phyloP scores from a whole-genome alignment of 92 coral and sea anemone species.

The Umimayanthus chanpuru region DNA sequence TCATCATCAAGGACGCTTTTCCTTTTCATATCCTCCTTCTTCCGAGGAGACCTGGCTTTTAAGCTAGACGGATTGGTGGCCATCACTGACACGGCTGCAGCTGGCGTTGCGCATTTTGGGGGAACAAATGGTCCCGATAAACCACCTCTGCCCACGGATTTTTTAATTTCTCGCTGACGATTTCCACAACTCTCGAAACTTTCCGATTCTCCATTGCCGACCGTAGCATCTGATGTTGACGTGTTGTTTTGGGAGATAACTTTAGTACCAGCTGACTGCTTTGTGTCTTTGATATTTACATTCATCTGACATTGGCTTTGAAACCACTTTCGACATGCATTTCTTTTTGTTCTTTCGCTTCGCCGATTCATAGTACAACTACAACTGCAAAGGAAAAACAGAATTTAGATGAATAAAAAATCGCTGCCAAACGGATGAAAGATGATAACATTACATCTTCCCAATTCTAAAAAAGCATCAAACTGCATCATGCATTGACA shows the following conservation, averaged over 20 bases:
- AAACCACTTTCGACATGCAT: constrained; percentile 25
- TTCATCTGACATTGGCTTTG: constrained; percentile 20
- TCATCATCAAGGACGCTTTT: constrained; percentile 47
- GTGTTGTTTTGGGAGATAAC: neutral
- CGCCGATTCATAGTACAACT: constrained; percentile 39
- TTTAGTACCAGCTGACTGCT: constrained; percentile 33
- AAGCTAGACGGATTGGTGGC: constrained; percentile 35
- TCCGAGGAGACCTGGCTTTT: constrained; percentile 55
- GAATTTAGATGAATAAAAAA: neutral
- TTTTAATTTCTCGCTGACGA: constrained; percentile 4
- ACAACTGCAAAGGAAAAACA: constrained; percentile 26
- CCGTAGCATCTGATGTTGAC: neutral
- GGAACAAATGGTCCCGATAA: constrained; percentile 61
- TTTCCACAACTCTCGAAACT: constrained; percentile 24
- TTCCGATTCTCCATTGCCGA: constrained; percentile 39
- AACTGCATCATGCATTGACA: constrained; percentile 9
- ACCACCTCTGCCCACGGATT: constrained; percentile 8
- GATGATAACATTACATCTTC: neutral
- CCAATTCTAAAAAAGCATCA: neutral
- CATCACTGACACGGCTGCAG: constrained; percentile 39
- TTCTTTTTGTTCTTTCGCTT: constrained; percentile 34
- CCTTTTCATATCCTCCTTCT: constrained; percentile 41
- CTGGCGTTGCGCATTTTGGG: constrained; percentile 66
- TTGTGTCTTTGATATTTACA: neutral
- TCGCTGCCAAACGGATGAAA: neutral